A percentile compares a stretch with the other conserved stretches of the same genome.
These are phyloP conservation scores for Mormyrops attenuatus DNA, from an alignment of 2,797 vertebrate genomes.

Conservation along the genomic window DNA sequence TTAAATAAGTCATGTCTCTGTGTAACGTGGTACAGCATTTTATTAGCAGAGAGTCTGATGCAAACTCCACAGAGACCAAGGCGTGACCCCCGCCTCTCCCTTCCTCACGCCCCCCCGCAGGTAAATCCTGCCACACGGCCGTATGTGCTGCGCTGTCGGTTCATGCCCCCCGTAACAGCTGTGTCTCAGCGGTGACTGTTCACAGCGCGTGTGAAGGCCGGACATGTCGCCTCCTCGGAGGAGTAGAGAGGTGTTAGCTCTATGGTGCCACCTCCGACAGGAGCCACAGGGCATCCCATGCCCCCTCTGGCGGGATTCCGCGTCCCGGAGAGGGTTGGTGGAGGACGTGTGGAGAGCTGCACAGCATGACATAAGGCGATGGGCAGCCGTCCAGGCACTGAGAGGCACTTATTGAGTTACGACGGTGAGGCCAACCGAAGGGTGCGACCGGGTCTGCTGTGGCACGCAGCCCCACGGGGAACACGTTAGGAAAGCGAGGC, in stretches of 20 bases:
- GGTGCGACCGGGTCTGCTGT: neutral
- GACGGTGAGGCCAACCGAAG: neutral
- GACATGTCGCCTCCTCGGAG: neutral
- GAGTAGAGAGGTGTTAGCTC: neutral
- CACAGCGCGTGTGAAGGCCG: neutral
- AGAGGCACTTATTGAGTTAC: slow-evolving; percentile 23
- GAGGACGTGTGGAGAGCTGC: neutral
- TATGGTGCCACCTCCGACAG: neutral
- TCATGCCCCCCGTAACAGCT: neutral
- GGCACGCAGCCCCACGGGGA: neutral
- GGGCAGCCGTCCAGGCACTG: slow-evolving; percentile 14
- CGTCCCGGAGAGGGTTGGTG: neutral
- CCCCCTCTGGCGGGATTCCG: no score
- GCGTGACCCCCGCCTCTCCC: neutral
- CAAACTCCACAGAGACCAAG: neutral
- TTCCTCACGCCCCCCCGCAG: neutral
- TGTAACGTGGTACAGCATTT: neutral
- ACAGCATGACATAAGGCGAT: neutral
- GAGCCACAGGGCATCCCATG: neutral
- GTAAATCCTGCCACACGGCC: neutral
- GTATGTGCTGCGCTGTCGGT: neutral
- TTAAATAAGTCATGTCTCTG: slow-evolving; percentile 13
- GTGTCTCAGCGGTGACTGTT: neutral
- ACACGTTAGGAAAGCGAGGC: neutral
- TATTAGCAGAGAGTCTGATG: neutral